These are phyloP conservation scores for Anser cygnoides DNA, from an alignment of 2,113 vertebrate species.

Conservation along the genomic window DNA sequence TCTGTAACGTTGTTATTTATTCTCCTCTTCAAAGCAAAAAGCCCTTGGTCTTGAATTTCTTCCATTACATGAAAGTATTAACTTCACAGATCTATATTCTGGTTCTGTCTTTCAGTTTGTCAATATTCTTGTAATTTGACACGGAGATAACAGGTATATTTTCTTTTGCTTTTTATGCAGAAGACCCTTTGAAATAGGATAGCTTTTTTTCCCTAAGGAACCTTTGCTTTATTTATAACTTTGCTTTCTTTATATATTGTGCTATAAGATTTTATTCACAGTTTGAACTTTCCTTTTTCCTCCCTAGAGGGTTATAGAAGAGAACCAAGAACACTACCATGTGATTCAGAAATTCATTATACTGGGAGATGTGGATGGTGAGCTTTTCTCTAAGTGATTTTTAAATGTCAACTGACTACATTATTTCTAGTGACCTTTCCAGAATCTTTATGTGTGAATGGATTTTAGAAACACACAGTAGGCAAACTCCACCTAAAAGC, in stretches of 20 bases:
- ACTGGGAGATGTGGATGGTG: conserved; percentile 93
- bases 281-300: conserved; percentile 43
- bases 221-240: conserved; percentile 9
- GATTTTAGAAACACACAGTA: not conserved
- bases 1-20: not conserved
- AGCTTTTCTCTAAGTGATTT: conserved; percentile 46
- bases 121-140: not conserved
- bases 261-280: conserved; percentile 9
- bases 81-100: not conserved
- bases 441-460: not conserved
- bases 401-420: not conserved
- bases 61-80: not conserved
- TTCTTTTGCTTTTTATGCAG: not conserved
- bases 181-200: conserved; percentile 9
- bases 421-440: conserved; percentile 25
- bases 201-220: not conserved
- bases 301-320: conserved; percentile 90
- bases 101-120: conserved; percentile 15
- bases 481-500: not conserved
- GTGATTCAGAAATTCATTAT: conserved; percentile 96
- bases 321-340: conserved; percentile 93
- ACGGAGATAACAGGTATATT: not conserved
- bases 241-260: not conserved
- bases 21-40: not conserved
- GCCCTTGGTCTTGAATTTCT: not conserved